Percentiles rank a stretch among this genome's conserved stretches.
Evolutionary conservation across 2,888 invertebrate species (phyloP).

Genomic region (Cantharis lateralis): DNA sequence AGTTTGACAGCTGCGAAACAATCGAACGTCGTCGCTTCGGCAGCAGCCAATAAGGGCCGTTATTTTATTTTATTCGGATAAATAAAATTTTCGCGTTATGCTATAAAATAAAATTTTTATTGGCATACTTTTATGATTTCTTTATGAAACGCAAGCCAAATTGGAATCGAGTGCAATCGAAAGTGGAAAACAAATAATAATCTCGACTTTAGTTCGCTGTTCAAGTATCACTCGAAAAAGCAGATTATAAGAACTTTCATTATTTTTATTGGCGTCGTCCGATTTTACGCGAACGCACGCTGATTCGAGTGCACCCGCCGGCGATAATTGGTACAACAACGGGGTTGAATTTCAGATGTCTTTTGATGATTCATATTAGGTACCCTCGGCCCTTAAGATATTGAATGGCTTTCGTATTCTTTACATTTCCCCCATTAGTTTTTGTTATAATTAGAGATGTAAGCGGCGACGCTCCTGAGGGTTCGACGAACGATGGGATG

Average conservation of each 20-base stretch:
- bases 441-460: background rate
- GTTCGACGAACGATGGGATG: no score
- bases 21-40: background rate
- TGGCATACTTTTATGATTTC: background rate
- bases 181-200: conserved; percentile 18
- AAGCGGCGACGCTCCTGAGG: background rate
- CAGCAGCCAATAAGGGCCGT: no score
- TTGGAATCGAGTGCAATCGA: conserved; percentile 14
- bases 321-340: conserved; percentile 36
- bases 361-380: conserved; percentile 32
- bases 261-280: conserved; percentile 34
- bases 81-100: background rate
- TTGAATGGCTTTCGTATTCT: conserved; percentile 21
- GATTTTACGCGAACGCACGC: conserved; percentile 29
- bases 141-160: background rate
- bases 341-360: conserved; percentile 32
- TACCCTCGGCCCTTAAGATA: conserved; percentile 26
- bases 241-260: conserved; percentile 30
- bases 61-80: background rate
- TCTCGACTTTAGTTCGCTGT: conserved; percentile 16
- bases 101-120: background rate
- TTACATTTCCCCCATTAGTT: background rate
- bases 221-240: conserved; percentile 12
- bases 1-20: background rate
- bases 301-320: conserved; percentile 30